Percentiles rank a stretch among this genome's conserved stretches.
Evolutionary conservation across 2,888 invertebrate species (phyloP).

Genomic region (Eulithis prunata): DNA sequence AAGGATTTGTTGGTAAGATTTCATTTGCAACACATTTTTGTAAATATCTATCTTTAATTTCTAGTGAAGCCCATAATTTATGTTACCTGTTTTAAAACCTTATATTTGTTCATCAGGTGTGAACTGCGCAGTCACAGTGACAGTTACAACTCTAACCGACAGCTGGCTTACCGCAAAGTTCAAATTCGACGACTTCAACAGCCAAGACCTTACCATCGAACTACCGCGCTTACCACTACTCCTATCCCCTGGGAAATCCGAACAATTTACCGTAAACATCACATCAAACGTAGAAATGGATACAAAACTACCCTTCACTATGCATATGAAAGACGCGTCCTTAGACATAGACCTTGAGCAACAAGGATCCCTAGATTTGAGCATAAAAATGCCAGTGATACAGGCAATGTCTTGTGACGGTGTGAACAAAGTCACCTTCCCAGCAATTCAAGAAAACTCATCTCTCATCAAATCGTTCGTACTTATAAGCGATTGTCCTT

Average conservation of each 20-base stretch:
- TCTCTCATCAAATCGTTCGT: constrained; percentile 63
- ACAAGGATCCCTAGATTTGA: constrained; percentile 56
- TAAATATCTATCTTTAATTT: too few relatives aligned
- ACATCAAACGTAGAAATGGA: constrained; percentile 65
- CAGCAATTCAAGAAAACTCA: constrained; percentile 60
- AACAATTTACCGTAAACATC: constrained; percentile 63
- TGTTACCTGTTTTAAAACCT: not conserved
- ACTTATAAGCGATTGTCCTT: constrained; percentile 70
- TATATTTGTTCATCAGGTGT: constrained; percentile 57
- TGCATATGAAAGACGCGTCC: constrained; percentile 66
- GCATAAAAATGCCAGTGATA: constrained; percentile 68
- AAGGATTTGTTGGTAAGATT: constrained; percentile 74
- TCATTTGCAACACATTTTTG: constrained; percentile 4
- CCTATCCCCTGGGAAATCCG: constrained; percentile 67
- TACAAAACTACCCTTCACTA: constrained; percentile 56
- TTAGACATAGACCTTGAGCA: constrained; percentile 64
- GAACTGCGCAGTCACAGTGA: constrained; percentile 56
- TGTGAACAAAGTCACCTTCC: constrained; percentile 65
- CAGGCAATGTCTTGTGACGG: constrained; percentile 73
- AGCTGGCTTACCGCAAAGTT: constrained; percentile 73
- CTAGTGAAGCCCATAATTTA: too few relatives aligned
- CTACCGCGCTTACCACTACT: constrained; percentile 68
- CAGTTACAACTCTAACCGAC: constrained; percentile 64
- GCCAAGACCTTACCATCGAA: constrained; percentile 62
- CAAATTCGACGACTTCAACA: constrained; percentile 57